Percentiles rank a stretch among this genome's conserved stretches.
phyloP scores from a whole-genome alignment of 2,888 invertebrate species.

The Labia minor region DNA sequence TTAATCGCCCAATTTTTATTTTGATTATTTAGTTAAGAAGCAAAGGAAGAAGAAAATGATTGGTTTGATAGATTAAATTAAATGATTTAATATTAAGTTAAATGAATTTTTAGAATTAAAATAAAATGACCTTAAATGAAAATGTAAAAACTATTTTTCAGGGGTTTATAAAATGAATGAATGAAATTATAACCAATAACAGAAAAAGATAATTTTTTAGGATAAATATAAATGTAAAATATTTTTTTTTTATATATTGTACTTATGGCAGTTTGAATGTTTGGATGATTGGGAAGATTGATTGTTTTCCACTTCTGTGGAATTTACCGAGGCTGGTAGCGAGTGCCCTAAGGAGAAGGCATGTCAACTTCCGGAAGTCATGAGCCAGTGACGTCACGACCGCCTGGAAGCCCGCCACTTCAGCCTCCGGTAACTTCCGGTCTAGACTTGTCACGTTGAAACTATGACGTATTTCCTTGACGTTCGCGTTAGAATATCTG shows the following conservation, averaged over 20 bases:
- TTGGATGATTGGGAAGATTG: neutral
- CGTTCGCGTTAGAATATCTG: conserved; percentile 30
- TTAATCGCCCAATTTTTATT: too few species aligned
- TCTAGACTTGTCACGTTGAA: conserved; percentile 52
- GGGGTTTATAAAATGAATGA: too few species aligned
- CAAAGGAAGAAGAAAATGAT: too few species aligned
- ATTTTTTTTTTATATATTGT: neutral
- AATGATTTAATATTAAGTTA: too few species aligned
- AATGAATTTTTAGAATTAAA: too few species aligned
- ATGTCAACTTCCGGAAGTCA: conserved; percentile 55
- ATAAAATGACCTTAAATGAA: too few species aligned
- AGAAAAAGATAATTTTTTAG: too few species aligned
- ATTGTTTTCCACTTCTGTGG: neutral
- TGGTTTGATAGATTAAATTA: too few species aligned
- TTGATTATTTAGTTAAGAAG: too few species aligned
- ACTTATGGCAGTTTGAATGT: neutral
- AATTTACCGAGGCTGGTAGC: conserved; percentile 22
- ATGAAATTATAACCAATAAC: too few species aligned
- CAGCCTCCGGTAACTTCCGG: conserved; percentile 50
- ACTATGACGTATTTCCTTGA: conserved; percentile 55
- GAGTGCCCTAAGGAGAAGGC: conserved; percentile 46
- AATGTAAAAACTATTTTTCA: too few species aligned
- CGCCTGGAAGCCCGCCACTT: conserved; percentile 54
- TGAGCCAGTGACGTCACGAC: conserved; percentile 55
- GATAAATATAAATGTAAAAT: neutral